Evolutionary conservation across 2,888 invertebrate genomes (phyloP).

Genomic region (Listrodromus nycthemerus): DNA sequence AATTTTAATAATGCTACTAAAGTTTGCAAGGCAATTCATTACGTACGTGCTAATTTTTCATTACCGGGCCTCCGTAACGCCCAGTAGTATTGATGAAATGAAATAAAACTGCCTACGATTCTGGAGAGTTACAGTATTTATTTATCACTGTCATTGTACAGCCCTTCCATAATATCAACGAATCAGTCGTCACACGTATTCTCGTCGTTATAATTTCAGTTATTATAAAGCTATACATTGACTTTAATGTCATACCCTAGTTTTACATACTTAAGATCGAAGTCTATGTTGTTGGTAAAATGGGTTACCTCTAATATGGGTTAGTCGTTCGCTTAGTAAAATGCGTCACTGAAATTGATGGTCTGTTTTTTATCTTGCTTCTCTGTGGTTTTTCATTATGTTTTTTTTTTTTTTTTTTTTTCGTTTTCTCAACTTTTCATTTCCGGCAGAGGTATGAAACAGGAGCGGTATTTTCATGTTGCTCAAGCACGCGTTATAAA

Average conservation of each 20-base stretch:
- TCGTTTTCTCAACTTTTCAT: conserved; percentile 16
- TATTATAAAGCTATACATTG: conserved; percentile 82
- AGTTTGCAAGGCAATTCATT: neutral
- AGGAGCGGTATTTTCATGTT: conserved; percentile 76
- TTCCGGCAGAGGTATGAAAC: conserved; percentile 79
- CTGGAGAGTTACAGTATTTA: conserved; percentile 81
- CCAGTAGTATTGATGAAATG: neutral
- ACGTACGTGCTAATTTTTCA: neutral
- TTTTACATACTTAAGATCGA: conserved; percentile 81
- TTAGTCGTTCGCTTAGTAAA: conserved; percentile 80
- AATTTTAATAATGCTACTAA: neutral
- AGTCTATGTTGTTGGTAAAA: conserved; percentile 81
- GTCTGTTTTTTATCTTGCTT: conserved; percentile 42
- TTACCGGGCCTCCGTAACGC: neutral
- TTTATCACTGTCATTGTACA: conserved; percentile 82
- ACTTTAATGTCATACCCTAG: conserved; percentile 80
- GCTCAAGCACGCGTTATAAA: conserved; percentile 80
- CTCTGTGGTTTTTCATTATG: conserved; percentile 3
- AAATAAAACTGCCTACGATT: conserved; percentile 25
- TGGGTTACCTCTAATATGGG: conserved; percentile 79
- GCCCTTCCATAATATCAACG: conserved; percentile 81
- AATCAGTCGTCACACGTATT: conserved; percentile 76
- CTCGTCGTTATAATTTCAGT: conserved; percentile 76
- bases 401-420: too few species aligned
- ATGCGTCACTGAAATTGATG: conserved; percentile 77